Evolutionary conservation across 2,888 invertebrate genomes (phyloP), one percentile per base, ranked within the genome.

Genomic region (Clepsis dumicolana): DNA sequence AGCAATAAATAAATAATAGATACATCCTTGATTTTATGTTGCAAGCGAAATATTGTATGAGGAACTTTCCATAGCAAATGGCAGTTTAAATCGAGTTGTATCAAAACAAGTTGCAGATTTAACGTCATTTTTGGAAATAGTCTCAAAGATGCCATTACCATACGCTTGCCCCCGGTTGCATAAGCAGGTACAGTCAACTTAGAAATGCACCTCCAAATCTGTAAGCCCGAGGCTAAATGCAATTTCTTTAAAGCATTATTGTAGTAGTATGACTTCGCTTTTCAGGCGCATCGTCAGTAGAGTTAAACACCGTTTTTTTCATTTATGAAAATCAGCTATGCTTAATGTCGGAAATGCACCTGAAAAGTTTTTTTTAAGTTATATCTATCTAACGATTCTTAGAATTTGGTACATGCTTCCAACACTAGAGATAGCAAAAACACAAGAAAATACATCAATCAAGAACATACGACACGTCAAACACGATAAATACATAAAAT

Each of bases 91-190:
- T 67, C 24, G 29, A 27, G 16, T 38, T 44, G 52, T 74, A 73
- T 71, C 75, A 81, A 84, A 82, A 83, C 79, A 80, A 80, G 80
- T 78, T 73, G 73, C 75, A 82, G 82, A 88, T 84, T 82, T 82
- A 81, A 83, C 80, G 71, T 72, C 74, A 70, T 74, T 75, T 82
- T 80, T 75, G 48, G 24, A 74, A 86, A 82, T 76, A 81, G 73
- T 74, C 79, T 82, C 77, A 77, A 78, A 71, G 63, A 54, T 41
- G 21, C 66, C 41, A 85, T 87, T 84, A 81, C 35, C 85, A 89
- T 88, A 79, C 67, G 80, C 77, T 85, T 87, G 86, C 80, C 81
- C 81, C 78, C 73, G 59, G 72, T 64, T 72, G 85, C 75, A 87
- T 85, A 85, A 83, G 77, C 76, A 80, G 75, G 73, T 82, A 86